Evolutionary conservation across 2,797 vertebrate species (phyloP), one percentile per base, ranked within the genome.

Genomic region (Melopsittacus undulatus): DNA sequence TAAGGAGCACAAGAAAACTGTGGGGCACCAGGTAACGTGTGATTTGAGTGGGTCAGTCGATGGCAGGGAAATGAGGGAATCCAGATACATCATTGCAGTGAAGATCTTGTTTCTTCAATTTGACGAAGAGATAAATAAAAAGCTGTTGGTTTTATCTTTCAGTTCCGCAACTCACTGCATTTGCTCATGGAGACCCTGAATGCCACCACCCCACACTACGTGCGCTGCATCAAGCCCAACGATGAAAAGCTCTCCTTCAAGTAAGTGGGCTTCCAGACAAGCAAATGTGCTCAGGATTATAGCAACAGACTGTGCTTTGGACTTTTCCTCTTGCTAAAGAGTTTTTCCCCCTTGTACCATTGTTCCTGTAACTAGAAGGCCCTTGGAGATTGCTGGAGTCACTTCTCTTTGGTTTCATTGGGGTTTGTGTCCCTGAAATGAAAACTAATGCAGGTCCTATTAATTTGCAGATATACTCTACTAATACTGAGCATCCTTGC

Each of bases 201-300:
- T 0, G 98, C 98, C 52, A 99, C 99, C 1, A 99, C 99, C 0
- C 99, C 99, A 0, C 99, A 99, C 95, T 99, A 99, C 0, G 99
- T 99, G 38, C 99, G 99, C 96, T 99, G 99, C 97, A 99, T 99
- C 98, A 99, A 99, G 92, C 99, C 99, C 18, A 99, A 99, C 0
- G 99, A 99, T 0, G 79, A 96, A 48, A 99, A 99, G 87, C 98
- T 99, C 63, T 91, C 98, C 7, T 99, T 99, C 96, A 98, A 97
- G 99, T 99, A 97, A 99, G 99, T 98, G 52, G 6, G 6, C 13
- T 70, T 70, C 46, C 27, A n/a, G 18, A 24, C 4, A 8, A 23
- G 13, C 17, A 57, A 2, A 10, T 0, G 4, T 5, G 3, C 4
- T 34, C 27, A 57, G 21, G 1, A 4, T 36, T 2, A 1, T 0